Evolutionary conservation across 2,797 vertebrate genomes (phyloP).

Genomic region (Hydrolagus colliei): DNA sequence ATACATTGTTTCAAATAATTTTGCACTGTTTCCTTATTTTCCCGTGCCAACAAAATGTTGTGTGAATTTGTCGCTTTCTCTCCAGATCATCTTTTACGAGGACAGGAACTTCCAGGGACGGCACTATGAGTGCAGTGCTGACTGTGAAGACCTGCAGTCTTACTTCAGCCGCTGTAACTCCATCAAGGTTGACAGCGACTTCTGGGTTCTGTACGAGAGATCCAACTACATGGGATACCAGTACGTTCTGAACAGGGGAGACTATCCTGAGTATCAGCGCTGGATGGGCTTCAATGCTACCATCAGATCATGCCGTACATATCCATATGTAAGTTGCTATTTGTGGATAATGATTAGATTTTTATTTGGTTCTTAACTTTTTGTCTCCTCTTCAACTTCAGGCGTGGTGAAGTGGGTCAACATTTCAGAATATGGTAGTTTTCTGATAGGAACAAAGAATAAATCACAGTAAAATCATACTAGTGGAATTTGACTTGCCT

Average conservation of each 20-base stretch:
- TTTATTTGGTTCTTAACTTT: neutral
- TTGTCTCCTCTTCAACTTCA: no score
- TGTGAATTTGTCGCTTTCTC: neutral
- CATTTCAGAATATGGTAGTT: no score
- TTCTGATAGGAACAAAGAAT: no score
- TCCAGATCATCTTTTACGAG: constrained; percentile 31
- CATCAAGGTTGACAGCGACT: neutral
- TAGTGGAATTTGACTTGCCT: no score
- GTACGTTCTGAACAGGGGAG: constrained; percentile 22
- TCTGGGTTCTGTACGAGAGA: neutral
- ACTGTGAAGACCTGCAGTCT: neutral
- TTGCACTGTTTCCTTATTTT: neutral
- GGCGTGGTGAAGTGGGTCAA: no score
- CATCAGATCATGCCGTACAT: neutral
- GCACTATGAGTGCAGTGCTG: constrained; percentile 25
- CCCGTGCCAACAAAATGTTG: neutral
- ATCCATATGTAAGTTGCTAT: neutral
- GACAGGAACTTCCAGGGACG: constrained; percentile 25
- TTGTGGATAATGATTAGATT: neutral
- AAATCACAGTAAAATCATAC: no score
- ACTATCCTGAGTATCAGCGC: constrained; percentile 16
- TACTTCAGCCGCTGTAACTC: constrained; percentile 30
- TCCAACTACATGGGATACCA: constrained; percentile 23
- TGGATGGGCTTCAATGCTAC: neutral
- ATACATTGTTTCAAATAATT: neutral